A percentile compares a stretch with the other conserved stretches of the same genome.
Evolutionary conservation across 2,113 vertebrate species (phyloP).

Genomic region (Ceyx melanurus): DNA sequence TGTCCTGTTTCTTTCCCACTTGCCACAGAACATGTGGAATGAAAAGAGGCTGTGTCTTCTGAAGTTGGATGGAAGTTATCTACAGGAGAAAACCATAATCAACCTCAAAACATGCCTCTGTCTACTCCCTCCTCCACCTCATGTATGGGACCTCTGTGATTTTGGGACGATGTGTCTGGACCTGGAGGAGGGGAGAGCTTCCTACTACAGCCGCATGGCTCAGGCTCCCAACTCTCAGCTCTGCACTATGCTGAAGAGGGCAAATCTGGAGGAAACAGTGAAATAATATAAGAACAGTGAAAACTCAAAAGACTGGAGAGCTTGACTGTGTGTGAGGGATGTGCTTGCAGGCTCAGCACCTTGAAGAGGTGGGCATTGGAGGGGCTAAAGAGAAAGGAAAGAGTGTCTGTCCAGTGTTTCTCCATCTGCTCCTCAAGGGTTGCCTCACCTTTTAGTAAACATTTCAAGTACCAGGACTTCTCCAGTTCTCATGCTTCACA

Average conservation of each 20-base stretch:
- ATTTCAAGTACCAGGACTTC: not conserved
- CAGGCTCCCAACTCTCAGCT: not conserved
- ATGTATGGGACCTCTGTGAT: accelerated
- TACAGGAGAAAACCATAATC: not conserved
- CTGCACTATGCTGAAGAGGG: accelerated
- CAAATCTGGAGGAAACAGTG: not conserved
- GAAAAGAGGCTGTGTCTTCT: not conserved
- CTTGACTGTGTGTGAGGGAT: not conserved
- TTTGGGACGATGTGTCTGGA: not conserved
- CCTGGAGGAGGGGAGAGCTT: not conserved
- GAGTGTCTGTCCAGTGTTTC: not conserved
- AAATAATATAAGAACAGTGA: not conserved
- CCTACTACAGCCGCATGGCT: accelerated
- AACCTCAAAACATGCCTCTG: not conserved
- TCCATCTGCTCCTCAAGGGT: not conserved
- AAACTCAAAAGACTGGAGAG: not conserved
- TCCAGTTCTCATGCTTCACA: not conserved
- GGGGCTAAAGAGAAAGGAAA: not conserved
- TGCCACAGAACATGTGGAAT: not conserved
- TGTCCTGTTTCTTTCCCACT: not conserved
- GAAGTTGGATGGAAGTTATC: not conserved
- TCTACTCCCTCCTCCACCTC: not conserved
- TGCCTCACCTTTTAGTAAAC: not conserved
- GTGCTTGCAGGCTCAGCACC: not conserved
- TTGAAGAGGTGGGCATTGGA: accelerated